A percentile compares a stretch with the other conserved stretches of the same genome.
Conservation (phyloP, 2,113 vertebrate species). For the Poecile atricapillus region DNA sequence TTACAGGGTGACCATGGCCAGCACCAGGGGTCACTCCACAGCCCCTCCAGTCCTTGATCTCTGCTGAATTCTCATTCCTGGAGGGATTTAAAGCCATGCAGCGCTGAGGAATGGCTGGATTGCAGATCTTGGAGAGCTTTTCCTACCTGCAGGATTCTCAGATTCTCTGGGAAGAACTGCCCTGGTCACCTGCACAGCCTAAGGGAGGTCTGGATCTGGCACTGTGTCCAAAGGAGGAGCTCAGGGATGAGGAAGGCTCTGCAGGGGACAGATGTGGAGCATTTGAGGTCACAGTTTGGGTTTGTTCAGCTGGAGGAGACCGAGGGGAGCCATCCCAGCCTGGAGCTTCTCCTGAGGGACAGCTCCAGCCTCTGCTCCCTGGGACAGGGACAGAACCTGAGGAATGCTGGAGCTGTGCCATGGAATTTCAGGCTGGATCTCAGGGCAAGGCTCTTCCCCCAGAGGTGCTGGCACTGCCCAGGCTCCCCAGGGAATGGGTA, state of each 20-base stretch:
- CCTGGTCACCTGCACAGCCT: fast-evolving
- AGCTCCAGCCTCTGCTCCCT: not conserved
- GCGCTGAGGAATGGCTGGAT: too few relatives aligned
- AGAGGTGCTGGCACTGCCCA: not conserved
- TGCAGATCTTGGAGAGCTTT: too few relatives aligned
- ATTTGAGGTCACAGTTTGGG: not conserved
- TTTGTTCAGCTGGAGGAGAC: not conserved
- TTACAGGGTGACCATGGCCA: fast-evolving
- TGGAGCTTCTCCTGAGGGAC: not conserved
- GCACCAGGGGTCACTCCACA: not conserved
- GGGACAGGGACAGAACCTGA: not conserved
- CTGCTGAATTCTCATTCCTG: not conserved
- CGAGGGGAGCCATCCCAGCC: not conserved
- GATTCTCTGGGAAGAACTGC: not conserved
- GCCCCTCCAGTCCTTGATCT: not conserved
- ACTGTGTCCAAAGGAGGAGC: not conserved
- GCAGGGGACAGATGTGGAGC: not conserved
- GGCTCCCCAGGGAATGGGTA: not conserved
- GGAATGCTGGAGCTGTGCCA: not conserved
- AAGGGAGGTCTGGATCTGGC: fast-evolving
- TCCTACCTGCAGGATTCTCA: too few relatives aligned
- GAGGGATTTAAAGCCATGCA: too few relatives aligned
- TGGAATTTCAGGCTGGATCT: fast-evolving
- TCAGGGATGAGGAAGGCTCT: not conserved
- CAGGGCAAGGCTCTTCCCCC: not conserved